These are phyloP conservation scores for Hybognathus amarus DNA, from an alignment of 2,797 vertebrate genomes.

Conservation along the genomic window DNA sequence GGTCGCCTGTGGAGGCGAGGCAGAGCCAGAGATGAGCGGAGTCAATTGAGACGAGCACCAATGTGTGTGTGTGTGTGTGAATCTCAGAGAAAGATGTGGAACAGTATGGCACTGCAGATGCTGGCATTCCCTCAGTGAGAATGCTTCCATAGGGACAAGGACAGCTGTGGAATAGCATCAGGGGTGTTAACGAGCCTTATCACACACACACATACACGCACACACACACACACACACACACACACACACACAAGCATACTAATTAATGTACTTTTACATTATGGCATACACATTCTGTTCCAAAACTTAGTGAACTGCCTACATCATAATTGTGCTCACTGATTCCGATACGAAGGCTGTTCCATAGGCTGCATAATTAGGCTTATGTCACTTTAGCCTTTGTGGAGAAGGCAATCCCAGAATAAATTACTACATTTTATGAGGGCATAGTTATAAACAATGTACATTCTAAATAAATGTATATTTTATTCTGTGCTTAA, in stretches of 20 bases:
- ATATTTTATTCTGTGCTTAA: background rate
- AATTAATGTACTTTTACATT: conserved; percentile 25
- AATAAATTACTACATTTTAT: background rate
- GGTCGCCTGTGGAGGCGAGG: conserved; percentile 49
- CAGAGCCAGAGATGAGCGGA: conserved; percentile 48
- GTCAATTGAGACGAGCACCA: conserved; percentile 49
- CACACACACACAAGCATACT: background rate
- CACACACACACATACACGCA: conserved; percentile 54
- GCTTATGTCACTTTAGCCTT: background rate
- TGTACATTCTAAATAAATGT: background rate
- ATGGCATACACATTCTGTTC: background rate
- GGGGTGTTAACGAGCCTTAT: conserved; percentile 77
- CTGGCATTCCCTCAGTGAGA: conserved; percentile 66
- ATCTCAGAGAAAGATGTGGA: conserved; percentile 51
- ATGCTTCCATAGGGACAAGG: conserved; percentile 69
- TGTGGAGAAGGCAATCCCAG: background rate
- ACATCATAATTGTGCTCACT: background rate
- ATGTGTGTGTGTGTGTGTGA: conserved; percentile 45
- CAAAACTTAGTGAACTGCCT: conserved; percentile 13
- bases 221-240: conserved; percentile 45
- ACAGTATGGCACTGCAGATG: conserved; percentile 72
- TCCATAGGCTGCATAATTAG: background rate
- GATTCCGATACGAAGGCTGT: background rate
- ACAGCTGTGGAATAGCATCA: conserved; percentile 76
- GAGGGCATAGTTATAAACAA: background rate